These are phyloP conservation scores for Acleris literana DNA, from an alignment of 2,888 invertebrate genomes.

Conservation along the genomic window DNA sequence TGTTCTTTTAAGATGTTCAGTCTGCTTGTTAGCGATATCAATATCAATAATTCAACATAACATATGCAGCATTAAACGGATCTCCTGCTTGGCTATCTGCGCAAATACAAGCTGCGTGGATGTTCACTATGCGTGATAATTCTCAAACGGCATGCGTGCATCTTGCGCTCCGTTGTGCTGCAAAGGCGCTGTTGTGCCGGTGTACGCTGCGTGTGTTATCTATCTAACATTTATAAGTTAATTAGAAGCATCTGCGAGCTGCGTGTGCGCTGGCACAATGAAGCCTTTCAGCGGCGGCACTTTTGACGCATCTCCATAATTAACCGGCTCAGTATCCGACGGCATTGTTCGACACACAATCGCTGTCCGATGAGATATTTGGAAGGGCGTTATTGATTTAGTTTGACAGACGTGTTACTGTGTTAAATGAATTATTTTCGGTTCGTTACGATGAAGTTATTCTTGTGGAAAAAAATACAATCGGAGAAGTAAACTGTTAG, in stretches of 20 bases:
- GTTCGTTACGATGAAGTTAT: conserved; percentile 3
- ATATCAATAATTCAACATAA: background rate
- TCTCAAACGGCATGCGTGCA: background rate
- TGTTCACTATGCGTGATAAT: background rate
- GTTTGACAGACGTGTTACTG: conserved; percentile 27
- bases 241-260: conserved; percentile 66
- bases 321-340: conserved; percentile 54
- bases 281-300: conserved; percentile 68
- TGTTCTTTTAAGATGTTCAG: too few species aligned
- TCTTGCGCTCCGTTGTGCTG: conserved; percentile 28
- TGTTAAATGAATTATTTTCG: conserved; percentile 21
- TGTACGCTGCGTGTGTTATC: conserved; percentile 50
- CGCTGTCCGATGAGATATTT: conserved; percentile 34
- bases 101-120: conserved; percentile 14
- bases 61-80: conserved; percentile 24
- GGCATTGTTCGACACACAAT: conserved; percentile 49
- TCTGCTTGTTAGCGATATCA: background rate
- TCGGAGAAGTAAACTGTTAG: too few species aligned
- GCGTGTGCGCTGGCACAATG: conserved; percentile 67
- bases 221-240: conserved; percentile 64
- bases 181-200: conserved; percentile 50
- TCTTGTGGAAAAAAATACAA: background rate
- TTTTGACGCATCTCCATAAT: conserved; percentile 64
- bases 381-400: conserved; percentile 37
- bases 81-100: conserved; percentile 23